Evolutionary conservation across 92 coral and sea anemone genomes (phyloP).

Genomic region (Epizoanthus rinbou): DNA sequence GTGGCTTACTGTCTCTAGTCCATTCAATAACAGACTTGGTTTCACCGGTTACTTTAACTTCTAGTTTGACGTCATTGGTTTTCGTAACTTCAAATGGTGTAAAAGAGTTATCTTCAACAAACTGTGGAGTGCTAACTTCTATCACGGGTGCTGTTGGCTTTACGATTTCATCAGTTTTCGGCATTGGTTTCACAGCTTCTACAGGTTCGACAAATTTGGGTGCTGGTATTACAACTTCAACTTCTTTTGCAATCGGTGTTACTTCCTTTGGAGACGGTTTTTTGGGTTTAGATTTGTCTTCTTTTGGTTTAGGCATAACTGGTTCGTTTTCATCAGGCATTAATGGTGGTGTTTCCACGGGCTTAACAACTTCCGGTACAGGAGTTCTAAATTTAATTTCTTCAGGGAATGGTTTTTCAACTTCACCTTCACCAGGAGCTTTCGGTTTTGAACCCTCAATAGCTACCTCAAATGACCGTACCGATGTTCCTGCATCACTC

Average conservation of each 20-base stretch:
- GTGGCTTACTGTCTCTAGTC: slow-evolving; percentile 71
- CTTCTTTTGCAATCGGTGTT: slow-evolving; percentile 36
- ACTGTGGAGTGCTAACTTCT: slow-evolving; percentile 59
- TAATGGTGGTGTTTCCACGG: slow-evolving; percentile 8
- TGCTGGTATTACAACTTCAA: slow-evolving; percentile 58
- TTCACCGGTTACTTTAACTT: slow-evolving; percentile 74
- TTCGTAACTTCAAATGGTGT: slow-evolving; percentile 69
- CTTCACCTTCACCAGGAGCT: slow-evolving; percentile 20
- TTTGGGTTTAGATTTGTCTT: neutral
- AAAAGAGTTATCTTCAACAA: slow-evolving; percentile 63
- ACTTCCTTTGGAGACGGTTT: slow-evolving; percentile 13
- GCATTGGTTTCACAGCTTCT: slow-evolving; percentile 1
- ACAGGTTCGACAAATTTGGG: slow-evolving; percentile 44
- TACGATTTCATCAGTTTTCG: neutral
- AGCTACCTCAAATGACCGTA: slow-evolving; percentile 82
- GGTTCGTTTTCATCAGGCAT: slow-evolving; percentile 23
- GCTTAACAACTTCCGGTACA: slow-evolving; percentile 2
- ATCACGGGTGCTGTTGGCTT: slow-evolving; percentile 22
- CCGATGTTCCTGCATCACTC: slow-evolving; percentile 79
- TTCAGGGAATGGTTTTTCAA: slow-evolving; percentile 37
- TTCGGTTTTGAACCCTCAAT: slow-evolving; percentile 64
- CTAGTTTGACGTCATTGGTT: slow-evolving; percentile 79
- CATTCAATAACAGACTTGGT: slow-evolving; percentile 72
- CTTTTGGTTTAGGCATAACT: neutral
- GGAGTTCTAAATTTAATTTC: slow-evolving; percentile 29